Evolutionary conservation across 2,113 vertebrate species (phyloP).

Genomic region (Prunella himalayana): DNA sequence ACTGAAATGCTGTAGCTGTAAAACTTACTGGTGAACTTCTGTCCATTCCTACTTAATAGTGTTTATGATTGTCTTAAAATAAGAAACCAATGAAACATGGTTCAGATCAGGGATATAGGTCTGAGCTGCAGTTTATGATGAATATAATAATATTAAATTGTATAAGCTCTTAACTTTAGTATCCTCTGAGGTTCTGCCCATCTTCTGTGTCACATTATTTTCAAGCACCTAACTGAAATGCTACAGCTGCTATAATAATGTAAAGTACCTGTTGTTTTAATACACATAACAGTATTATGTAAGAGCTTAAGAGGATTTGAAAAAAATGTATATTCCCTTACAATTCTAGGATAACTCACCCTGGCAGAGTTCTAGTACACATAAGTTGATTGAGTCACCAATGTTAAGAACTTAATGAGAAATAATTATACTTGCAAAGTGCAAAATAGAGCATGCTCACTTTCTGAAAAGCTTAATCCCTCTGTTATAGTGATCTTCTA

Average conservation of each 20-base stretch:
- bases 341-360: not conserved
- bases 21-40: not conserved
- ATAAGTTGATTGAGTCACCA: not conserved
- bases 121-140: not conserved
- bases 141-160: not conserved
- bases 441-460: not conserved
- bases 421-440: not conserved
- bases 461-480: not conserved
- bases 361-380: not conserved
- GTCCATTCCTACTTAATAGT: not conserved
- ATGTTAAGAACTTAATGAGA: not conserved
- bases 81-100: not conserved
- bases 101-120: not conserved
- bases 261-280: not conserved
- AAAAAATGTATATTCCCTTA: not conserved
- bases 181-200: not conserved
- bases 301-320: constrained; percentile 41
- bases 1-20: not conserved
- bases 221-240: not conserved
- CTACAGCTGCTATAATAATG: not conserved
- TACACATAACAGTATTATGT: constrained; percentile 12
- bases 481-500: not conserved
- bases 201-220: not conserved
- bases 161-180: not conserved
- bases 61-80: not conserved